phyloP scores from a whole-genome alignment of 2,113 vertebrate genomes.

The Spea bombifrons region DNA sequence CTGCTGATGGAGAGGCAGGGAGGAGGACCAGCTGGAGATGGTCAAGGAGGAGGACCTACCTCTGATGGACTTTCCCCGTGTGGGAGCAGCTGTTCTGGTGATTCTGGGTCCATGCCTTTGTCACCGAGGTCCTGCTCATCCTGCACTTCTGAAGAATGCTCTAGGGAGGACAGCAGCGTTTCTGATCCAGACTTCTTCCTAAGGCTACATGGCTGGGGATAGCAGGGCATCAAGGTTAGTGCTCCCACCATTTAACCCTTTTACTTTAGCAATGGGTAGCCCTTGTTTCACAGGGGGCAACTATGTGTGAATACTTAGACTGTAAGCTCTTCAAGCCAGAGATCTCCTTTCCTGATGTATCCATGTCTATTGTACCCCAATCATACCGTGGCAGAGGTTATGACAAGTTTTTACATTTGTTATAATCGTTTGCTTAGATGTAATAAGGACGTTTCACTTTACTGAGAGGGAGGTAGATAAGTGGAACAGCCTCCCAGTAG shows the following conservation, averaged over 20 bases:
- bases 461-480: too few relatives aligned
- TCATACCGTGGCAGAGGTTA: too few relatives aligned
- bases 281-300: too few relatives aligned
- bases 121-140: conserved; percentile 32
- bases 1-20: conserved; percentile 74
- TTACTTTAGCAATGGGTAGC: too few relatives aligned
- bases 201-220: conserved; percentile 36
- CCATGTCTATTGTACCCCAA: too few relatives aligned
- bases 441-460: too few relatives aligned
- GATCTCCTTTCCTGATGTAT: too few relatives aligned
- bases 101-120: conserved; percentile 35
- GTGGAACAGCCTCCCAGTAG: too few relatives aligned
- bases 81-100: conserved; percentile 37
- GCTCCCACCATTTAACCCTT: neutral
- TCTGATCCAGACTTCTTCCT: conserved; percentile 31
- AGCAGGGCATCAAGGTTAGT: conserved; percentile 21
- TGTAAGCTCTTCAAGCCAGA: too few relatives aligned
- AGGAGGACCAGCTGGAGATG: neutral
- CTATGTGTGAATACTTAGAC: too few relatives aligned
- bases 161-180: conserved; percentile 27
- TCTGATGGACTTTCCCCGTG: conserved; percentile 42
- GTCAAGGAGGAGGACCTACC: conserved; percentile 6
- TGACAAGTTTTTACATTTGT: too few relatives aligned
- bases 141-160: conserved; percentile 31
- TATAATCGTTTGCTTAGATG: too few relatives aligned